A percentile compares a stretch with the other conserved stretches of the same genome.
These are phyloP conservation scores for Orchesella cincta DNA, from an alignment of 1,140 invertebrate genomes.

Conservation along the genomic window DNA sequence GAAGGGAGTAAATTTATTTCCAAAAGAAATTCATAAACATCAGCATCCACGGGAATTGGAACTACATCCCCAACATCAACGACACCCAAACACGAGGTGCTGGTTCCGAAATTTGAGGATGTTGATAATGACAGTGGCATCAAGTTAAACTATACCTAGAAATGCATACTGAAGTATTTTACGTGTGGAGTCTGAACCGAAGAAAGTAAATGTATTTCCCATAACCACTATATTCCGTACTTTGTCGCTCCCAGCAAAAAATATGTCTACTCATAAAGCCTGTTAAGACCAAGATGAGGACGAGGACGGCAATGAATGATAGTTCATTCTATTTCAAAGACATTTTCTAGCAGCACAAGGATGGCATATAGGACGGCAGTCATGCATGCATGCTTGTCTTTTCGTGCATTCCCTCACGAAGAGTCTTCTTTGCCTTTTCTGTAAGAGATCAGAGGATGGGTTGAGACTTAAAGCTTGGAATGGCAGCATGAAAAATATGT, in stretches of 20 bases:
- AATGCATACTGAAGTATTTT: not conserved
- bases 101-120: not conserved
- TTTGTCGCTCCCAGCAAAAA: not conserved
- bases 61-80: too few relatives aligned
- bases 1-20: too few relatives aligned
- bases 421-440: not conserved
- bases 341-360: not conserved
- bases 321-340: slow-evolving; percentile 8
- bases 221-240: not conserved
- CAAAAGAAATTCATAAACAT: too few relatives aligned
- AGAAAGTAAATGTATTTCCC: not conserved
- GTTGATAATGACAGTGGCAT: slow-evolving; percentile 7
- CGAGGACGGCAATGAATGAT: slow-evolving; percentile 1
- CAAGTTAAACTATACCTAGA: not conserved
- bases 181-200: not conserved
- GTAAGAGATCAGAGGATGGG: not conserved
- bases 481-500: slow-evolving; percentile 20
- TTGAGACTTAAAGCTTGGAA: slow-evolving; percentile 14
- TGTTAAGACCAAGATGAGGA: slow-evolving; percentile 4
- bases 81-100: too few relatives aligned
- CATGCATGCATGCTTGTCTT: not conserved
- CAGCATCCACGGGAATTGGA: too few relatives aligned
- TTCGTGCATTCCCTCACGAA: slow-evolving; percentile 13
- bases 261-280: not conserved
- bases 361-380: slow-evolving; percentile 9